Percentiles rank a stretch among this genome's conserved stretches.
These are phyloP conservation scores for Lampropteryx suffumata DNA, from an alignment of 2,888 invertebrate genomes.

Conservation along the genomic window DNA sequence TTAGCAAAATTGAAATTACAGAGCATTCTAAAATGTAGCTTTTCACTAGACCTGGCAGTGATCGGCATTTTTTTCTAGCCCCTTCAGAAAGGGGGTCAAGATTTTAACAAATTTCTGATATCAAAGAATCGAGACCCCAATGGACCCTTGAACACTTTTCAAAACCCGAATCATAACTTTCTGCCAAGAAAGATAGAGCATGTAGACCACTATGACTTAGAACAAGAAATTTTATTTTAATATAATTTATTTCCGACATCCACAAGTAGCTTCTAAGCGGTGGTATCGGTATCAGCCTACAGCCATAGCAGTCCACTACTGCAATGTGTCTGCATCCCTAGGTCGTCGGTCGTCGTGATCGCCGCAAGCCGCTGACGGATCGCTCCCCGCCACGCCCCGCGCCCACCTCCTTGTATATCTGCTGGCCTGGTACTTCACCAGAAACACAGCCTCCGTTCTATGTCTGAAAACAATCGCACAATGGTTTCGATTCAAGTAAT, in stretches of 20 bases:
- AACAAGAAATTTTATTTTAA: slow-evolving; percentile 2
- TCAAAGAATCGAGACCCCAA: no score
- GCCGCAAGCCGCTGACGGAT: slow-evolving; percentile 73
- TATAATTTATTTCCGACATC: slow-evolving; percentile 10
- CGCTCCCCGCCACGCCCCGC: slow-evolving; percentile 43
- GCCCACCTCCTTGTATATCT: slow-evolving; percentile 49
- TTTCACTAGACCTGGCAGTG: no score
- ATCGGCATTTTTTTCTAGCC: no score
- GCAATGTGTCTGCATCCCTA: slow-evolving; percentile 42
- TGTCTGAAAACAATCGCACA: slow-evolving; percentile 24
- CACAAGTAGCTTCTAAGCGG: slow-evolving; percentile 17
- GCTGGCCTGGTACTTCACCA: slow-evolving; percentile 48
- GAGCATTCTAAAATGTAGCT: neutral
- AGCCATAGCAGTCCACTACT: slow-evolving; percentile 11
- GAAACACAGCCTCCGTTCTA: slow-evolving; percentile 33
- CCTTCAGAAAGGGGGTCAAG: no score
- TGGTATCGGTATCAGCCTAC: slow-evolving; percentile 14
- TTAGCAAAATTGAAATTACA: neutral
- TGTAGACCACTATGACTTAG: neutral
- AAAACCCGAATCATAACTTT: no score
- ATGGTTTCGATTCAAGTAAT: slow-evolving; percentile 21
- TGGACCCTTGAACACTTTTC: no score
- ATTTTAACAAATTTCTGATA: no score
- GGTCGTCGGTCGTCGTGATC: slow-evolving; percentile 57
- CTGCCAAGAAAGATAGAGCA: neutral